Evolutionary conservation across 1,140 invertebrate species (phyloP).

Genomic region (Trichoplusia ni): DNA sequence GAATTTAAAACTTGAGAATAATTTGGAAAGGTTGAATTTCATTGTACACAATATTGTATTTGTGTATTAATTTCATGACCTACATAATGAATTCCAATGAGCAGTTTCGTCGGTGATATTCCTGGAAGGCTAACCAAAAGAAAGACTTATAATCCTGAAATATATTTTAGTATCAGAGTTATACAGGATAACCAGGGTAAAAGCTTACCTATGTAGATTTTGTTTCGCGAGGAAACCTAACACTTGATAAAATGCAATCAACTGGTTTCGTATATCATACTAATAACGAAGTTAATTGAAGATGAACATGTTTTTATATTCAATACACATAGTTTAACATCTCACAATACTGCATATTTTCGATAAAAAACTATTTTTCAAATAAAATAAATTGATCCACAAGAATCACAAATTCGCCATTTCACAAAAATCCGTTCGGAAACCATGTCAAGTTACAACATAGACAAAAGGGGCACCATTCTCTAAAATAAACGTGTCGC

Average conservation of each 20-base stretch:
- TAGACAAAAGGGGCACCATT: no score
- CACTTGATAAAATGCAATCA: slow-evolving; percentile 52
- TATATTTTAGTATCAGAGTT: no score
- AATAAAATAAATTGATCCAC: slow-evolving; percentile 41
- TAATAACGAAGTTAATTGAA: slow-evolving; percentile 30
- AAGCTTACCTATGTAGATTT: slow-evolving; percentile 43
- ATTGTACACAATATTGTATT: slow-evolving; percentile 6
- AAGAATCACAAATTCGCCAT: slow-evolving; percentile 75
- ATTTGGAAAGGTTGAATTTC: background rate
- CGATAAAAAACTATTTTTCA: slow-evolving; percentile 50
- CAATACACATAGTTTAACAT: slow-evolving; percentile 1
- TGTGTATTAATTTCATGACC: slow-evolving; percentile 39
- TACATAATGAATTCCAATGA: slow-evolving; percentile 30
- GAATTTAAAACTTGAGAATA: background rate
- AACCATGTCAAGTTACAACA: slow-evolving; percentile 31
- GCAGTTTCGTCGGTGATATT: background rate
- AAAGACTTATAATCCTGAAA: background rate
- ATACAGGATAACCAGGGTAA: background rate
- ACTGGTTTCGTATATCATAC: slow-evolving; percentile 48
- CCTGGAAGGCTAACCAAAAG: background rate
- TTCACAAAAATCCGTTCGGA: slow-evolving; percentile 65
- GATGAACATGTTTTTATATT: slow-evolving; percentile 8
- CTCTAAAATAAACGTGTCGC: background rate
- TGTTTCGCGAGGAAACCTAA: slow-evolving; percentile 41
- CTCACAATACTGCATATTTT: slow-evolving; percentile 28